phyloP scores from a whole-genome alignment of 2,113 vertebrate genomes.

The Callipepla squamata region DNA sequence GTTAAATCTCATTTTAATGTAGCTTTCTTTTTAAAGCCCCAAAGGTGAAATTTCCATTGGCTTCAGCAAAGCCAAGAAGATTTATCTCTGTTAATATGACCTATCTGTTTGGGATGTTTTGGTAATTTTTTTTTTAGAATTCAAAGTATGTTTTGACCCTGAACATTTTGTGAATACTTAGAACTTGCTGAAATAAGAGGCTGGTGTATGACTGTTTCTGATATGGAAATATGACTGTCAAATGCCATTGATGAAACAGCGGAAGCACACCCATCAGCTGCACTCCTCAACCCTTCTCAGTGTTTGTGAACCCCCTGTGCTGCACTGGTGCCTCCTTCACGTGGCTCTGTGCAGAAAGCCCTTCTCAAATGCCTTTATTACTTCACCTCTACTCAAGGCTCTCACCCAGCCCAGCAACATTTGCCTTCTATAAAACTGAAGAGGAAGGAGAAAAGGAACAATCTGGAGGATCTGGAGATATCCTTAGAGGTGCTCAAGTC shows the following conservation, averaged over 20 bases:
- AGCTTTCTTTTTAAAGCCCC: neutral
- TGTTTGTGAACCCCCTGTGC: neutral
- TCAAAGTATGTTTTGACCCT: neutral
- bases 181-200: neutral
- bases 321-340: neutral
- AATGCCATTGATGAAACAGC: neutral
- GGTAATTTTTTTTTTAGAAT: neutral
- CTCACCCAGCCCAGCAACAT: neutral
- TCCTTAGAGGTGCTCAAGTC: neutral
- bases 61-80: neutral
- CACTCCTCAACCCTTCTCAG: neutral
- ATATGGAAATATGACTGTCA: neutral
- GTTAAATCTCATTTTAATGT: neutral
- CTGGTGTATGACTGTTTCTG: neutral
- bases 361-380: neutral
- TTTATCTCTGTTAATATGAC: neutral
- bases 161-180: slow-evolving; percentile 1
- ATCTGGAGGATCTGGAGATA: neutral
- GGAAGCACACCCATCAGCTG: neutral
- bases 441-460: neutral
- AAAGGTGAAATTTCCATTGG: neutral
- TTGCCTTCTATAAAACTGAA: neutral
- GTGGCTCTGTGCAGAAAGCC: neutral
- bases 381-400: rapidly evolving
- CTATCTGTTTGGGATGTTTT: neutral